phyloP scores from a whole-genome alignment of 2,888 invertebrate species.

The Standfussiana lucernea region DNA sequence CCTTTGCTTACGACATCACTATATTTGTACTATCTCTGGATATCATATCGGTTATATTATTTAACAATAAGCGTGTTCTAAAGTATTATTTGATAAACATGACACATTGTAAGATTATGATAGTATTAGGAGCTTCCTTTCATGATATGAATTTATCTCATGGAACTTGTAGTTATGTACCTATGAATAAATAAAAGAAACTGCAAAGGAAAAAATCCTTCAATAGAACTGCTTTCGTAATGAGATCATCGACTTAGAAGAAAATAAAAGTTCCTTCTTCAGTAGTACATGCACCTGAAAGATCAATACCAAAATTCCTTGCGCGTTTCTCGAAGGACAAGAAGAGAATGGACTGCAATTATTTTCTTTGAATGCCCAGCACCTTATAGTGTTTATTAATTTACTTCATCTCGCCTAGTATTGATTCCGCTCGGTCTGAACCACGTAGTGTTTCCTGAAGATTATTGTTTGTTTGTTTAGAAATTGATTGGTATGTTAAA shows the following conservation, averaged over 20 bases:
- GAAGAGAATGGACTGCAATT: conserved; percentile 29
- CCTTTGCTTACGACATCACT: conserved; percentile 27
- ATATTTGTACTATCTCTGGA: conserved; percentile 26
- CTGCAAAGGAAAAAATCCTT: neutral
- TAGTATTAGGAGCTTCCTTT: conserved; percentile 1
- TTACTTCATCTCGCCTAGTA: conserved; percentile 1
- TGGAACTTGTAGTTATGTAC: neutral
- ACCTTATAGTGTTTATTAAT: conserved; percentile 25
- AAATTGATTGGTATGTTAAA: conserved; percentile 31
- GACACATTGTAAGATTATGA: conserved; percentile 23
- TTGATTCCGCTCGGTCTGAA: conserved; percentile 12
- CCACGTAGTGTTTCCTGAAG: conserved; percentile 14
- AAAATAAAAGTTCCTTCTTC: conserved; percentile 1
- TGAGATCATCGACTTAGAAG: neutral
- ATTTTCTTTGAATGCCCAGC: conserved; percentile 14
- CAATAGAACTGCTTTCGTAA: neutral
- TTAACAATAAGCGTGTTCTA: conserved; percentile 26
- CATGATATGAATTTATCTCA: neutral
- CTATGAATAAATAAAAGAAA: neutral
- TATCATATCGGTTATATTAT: conserved; percentile 41
- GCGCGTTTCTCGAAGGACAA: conserved; percentile 6
- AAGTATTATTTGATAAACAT: conserved; percentile 25
- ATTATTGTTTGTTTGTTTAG: conserved; percentile 45
- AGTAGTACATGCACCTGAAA: conserved; percentile 18
- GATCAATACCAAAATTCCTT: conserved; percentile 41